phyloP scores from a whole-genome alignment of 2,113 vertebrate species.

The Myotis davidii region DNA sequence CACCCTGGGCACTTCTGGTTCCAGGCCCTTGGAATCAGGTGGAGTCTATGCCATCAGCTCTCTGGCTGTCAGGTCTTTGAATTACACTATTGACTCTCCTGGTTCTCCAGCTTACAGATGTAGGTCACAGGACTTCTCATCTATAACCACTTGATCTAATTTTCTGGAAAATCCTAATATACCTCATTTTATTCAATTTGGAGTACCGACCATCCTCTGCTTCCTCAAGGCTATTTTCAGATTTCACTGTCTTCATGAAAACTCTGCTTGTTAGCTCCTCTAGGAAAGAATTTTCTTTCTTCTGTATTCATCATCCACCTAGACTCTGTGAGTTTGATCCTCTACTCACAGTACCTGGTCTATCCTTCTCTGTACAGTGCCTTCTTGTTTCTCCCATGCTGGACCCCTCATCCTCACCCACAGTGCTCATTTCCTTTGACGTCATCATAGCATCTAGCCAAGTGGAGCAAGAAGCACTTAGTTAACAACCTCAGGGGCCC shows the following conservation, averaged over 20 bases:
- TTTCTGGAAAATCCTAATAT: background rate
- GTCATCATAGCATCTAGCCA: background rate
- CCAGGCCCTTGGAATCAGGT: background rate
- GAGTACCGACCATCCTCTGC: background rate
- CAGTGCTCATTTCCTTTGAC: background rate
- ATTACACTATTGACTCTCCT: background rate
- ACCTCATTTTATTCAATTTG: background rate
- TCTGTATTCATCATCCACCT: background rate
- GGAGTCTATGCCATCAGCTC: background rate
- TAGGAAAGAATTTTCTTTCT: background rate
- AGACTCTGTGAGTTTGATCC: background rate
- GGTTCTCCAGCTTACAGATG: background rate
- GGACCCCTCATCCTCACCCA: background rate
- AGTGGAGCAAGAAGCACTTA: background rate
- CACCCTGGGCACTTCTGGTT: background rate
- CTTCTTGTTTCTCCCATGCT: background rate
- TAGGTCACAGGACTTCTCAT: background rate
- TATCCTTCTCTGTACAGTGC: background rate
- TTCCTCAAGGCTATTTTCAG: background rate
- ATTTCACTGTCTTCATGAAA: background rate
- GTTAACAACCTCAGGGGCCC: background rate
- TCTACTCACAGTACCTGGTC: background rate
- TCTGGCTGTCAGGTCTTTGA: background rate
- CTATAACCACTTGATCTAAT: background rate
- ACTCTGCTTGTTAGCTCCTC: background rate